Evolutionary conservation across 1,140 invertebrate genomes (phyloP), one percentile per base, ranked within the genome.

Genomic region (Anthonomus grandis): DNA sequence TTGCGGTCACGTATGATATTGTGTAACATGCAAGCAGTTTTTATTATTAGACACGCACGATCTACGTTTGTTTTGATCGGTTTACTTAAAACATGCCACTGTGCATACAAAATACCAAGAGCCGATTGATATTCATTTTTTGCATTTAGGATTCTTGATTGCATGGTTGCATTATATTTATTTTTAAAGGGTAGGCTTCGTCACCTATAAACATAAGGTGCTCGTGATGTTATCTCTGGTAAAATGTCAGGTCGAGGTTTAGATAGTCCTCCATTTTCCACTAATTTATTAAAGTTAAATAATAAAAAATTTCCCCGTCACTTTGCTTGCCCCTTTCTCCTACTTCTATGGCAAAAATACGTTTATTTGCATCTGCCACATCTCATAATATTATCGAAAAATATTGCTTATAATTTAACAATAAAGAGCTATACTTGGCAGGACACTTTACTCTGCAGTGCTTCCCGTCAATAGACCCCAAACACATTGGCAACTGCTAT

Each of bases 401-500:
- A n/a, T n/a, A n/a, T n/a, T n/a, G n/a, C n/a, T n/a, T n/a, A n/a
- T n/a, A n/a, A n/a, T n/a, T n/a, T n/a, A n/a, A n/a, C n/a, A 15
- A 31, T 8, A 9, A 37, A 12, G 46, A 48, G 12, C 46, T 27
- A 10, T 3, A 5, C 5, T 48, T 48, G 12, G 46, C 12, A 31
- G 27, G 27, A 19, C 25, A 37, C 22, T 34, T 37, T 34, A 48
- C 17, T 34, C 24, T 38, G n/a, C 25, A 34, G 31, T 48, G 46
- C n/a, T 48, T 48, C n/a, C n/a, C n/a, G n/a, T n/a, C n/a, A n/a
- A n/a, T n/a, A n/a, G n/a, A n/a, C n/a, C n/a, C n/a, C n/a, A 48
- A 48, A 34, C 46, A 48, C 2, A 15, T 31, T n/a, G 46, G 46
- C n/a, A 34, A 48, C 18, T 48, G 23, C 46, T 27, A 48, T 23